Base-by-base conservation (phyloP, 2,888 invertebrate genomes). In the Isoperla grammatica region DNA sequence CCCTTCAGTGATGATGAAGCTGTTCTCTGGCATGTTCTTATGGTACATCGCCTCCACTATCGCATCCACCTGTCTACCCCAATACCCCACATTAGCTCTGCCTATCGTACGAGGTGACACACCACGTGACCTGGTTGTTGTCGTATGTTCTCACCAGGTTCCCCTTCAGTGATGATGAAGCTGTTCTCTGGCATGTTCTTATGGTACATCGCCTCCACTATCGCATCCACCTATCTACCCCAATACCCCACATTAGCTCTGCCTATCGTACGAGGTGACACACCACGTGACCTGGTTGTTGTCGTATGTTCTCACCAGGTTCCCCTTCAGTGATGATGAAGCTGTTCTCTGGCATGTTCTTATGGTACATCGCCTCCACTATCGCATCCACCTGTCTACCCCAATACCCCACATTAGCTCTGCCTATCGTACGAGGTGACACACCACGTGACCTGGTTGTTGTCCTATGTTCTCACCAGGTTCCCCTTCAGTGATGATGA, bases 21-120 rank as follows among this genome's bases (percentile, higher is more conserved):
- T 85, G 49, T 84, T 83, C 40, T 84, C 79, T 23, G 80, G 75
- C 69, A 84, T 85, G 64, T 80, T 79, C 66, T 86, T 85, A 9
- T 85, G 81, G 67, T 82, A 85, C 90, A 90, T 90, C 3, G 90
- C 90, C 69, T 88, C 87, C 17, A 90, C 86, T n/a, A 91, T 86
- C 67, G 86, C 84, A 45, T 82, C 78, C 53, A 90, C 80, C 29
- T 29, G 29, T 29, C 29, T 8, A 4, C 29, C 4, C 29, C 29
- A n/a, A n/a, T n/a, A n/a, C n/a, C n/a, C n/a, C n/a, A n/a, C n/a
- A n/a, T n/a, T n/a, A n/a, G n/a, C n/a, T n/a, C n/a, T n/a, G n/a
- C n/a, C n/a, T n/a, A n/a, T n/a, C n/a, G n/a, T n/a, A n/a, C n/a
- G n/a, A n/a, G n/a, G n/a, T n/a, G n/a, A n/a, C n/a, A n/a, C n/a